These are phyloP conservation scores for Thalassaphorura encarpata DNA, from an alignment of 1,140 invertebrate genomes.

Conservation along the genomic window DNA sequence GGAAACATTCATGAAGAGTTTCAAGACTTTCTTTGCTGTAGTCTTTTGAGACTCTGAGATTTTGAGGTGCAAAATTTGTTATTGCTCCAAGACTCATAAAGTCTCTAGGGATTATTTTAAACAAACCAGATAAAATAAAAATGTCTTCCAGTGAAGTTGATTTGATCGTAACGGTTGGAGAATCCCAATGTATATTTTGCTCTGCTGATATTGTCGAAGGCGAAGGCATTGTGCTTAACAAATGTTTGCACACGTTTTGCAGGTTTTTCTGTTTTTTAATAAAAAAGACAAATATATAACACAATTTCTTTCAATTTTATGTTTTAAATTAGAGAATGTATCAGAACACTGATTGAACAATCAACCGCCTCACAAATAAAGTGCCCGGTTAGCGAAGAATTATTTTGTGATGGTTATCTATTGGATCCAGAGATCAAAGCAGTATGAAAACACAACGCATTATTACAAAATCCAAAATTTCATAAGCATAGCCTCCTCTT, in stretches of 20 bases:
- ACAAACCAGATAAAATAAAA: too few species aligned
- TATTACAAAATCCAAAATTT: neutral
- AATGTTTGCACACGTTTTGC: neutral
- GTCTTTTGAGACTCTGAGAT: too few species aligned
- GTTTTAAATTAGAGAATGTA: neutral
- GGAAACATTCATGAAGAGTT: too few species aligned
- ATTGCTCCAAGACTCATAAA: too few species aligned
- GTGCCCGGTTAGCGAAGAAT: neutral
- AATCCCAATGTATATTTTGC: neutral
- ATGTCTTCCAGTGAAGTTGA: too few species aligned
- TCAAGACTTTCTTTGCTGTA: too few species aligned
- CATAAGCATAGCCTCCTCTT: too few species aligned
- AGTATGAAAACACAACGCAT: too few species aligned
- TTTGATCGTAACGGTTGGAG: too few species aligned
- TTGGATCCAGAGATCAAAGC: neutral
- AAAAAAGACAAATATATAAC: neutral
- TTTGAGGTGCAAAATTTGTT: too few species aligned
- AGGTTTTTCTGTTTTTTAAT: neutral
- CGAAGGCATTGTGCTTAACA: neutral
- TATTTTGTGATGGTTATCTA: neutral
- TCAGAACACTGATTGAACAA: neutral
- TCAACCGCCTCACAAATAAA: neutral
- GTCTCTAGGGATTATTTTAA: too few species aligned
- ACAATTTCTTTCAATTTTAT: neutral
- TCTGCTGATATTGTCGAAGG: neutral